These are phyloP conservation scores for Lepus europaeus DNA, from an alignment of 2,113 vertebrate species.

Conservation along the genomic window DNA sequence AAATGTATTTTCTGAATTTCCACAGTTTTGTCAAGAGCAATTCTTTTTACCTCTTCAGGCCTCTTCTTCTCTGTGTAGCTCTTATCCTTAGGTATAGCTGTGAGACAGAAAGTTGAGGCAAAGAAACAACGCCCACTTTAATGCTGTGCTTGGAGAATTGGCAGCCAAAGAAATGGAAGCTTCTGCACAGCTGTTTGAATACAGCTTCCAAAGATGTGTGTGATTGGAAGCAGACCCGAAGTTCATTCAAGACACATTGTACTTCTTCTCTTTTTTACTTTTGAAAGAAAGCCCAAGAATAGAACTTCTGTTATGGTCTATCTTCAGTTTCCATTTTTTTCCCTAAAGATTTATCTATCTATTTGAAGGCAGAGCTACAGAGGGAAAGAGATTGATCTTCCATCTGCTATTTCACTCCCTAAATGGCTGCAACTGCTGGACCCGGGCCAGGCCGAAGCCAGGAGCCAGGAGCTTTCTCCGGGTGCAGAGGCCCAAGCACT, in stretches of 20 bases:
- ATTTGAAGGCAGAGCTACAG: too few relatives aligned
- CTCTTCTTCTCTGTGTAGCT: neutral
- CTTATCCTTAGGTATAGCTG: neutral
- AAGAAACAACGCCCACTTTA: neutral
- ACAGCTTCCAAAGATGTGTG: neutral
- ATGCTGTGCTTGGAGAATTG: slow-evolving; percentile 26
- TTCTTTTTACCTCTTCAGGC: neutral
- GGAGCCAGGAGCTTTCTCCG: too few relatives aligned
- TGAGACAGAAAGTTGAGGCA: neutral
- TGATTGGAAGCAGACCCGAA: slow-evolving; percentile 22
- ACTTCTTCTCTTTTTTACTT: neutral
- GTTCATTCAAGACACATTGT: neutral
- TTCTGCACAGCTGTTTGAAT: neutral
- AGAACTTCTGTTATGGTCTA: neutral
- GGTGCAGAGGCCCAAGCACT: too few relatives aligned
- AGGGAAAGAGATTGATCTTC: too few relatives aligned
- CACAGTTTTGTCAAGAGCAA: neutral
- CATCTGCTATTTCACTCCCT: too few relatives aligned
- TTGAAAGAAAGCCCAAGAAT: neutral
- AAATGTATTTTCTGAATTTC: slow-evolving; percentile 39
- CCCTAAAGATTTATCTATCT: too few relatives aligned
- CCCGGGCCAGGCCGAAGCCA: too few relatives aligned
- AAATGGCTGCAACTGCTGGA: too few relatives aligned
- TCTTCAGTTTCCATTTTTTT: slow-evolving; percentile 28
- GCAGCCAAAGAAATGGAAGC: slow-evolving; percentile 34